phyloP scores from a whole-genome alignment of 2,797 vertebrate species.

The Hyperoplus immaculatus region DNA sequence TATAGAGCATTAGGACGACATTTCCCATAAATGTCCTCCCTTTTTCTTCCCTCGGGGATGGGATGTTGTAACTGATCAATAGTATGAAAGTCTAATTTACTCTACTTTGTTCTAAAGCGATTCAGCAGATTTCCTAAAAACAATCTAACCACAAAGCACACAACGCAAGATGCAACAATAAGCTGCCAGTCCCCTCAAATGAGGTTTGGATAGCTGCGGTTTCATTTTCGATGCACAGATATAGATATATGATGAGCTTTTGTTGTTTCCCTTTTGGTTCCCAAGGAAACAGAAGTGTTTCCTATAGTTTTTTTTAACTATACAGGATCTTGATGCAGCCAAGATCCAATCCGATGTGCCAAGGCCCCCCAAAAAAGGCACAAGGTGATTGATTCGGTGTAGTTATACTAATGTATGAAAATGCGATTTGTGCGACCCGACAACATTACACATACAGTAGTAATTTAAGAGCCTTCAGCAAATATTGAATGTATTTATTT shows the following conservation, averaged over 20 bases:
- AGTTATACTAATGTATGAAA: constrained; percentile 26
- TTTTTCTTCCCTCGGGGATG: constrained; percentile 26
- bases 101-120: constrained; percentile 8
- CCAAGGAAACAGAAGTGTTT: constrained; percentile 27
- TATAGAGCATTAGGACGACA: constrained; percentile 23
- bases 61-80: constrained; percentile 31
- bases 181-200: constrained; percentile 16
- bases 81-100: constrained; percentile 13
- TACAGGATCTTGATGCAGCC: constrained; percentile 21
- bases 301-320: constrained; percentile 18
- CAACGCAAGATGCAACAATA: constrained; percentile 19
- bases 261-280: constrained; percentile 29
- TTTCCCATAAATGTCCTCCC: constrained; percentile 50
- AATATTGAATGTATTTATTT: constrained; percentile 44
- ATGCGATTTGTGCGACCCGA: constrained; percentile 17
- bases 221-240: constrained; percentile 23
- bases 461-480: constrained; percentile 11
- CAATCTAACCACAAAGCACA: background rate
- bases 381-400: constrained; percentile 27
- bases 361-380: constrained; percentile 23
- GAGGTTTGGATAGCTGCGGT: constrained; percentile 1
- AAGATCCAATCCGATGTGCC: constrained; percentile 36
- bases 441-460: constrained; percentile 11
- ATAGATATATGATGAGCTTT: constrained; percentile 26
- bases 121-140: constrained; percentile 17